Evolutionary conservation across 2,113 vertebrate genomes (phyloP), one percentile per base, ranked within the genome.

Genomic region (Pavo muticus): DNA sequence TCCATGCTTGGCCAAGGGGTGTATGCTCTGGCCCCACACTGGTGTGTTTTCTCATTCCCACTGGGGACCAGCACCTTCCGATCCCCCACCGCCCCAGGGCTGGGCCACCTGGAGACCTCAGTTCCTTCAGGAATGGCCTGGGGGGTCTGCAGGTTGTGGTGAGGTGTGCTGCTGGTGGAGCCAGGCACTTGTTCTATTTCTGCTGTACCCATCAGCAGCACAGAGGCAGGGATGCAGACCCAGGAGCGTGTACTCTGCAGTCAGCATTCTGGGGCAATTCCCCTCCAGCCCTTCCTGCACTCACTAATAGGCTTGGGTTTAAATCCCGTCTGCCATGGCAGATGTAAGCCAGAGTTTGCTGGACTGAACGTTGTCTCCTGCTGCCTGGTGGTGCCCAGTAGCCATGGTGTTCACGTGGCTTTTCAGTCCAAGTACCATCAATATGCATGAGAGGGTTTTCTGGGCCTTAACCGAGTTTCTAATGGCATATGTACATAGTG

Each of bases 1-100:
- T 96, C 93, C 96, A 97, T 95, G 85, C 91, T 95, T 95, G 97
- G 87, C 73, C 80, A 95, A 65, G 76, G 79, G 63, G 92, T 85
- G 16, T 32, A 54, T 90, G 27, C 69, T 72, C 79, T 87, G 93
- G 80, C 93, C 91, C 80, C 10, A 8, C 75, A 69, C 57, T 0
- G 3, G 39, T 17, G 20, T 92, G 82, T 94, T 93, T 96, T 80
- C 84, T 80, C 70, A n/a, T 80, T 93, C 68, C 71, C 68, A 16
- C 75, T n/a, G 14, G 59, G 84, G 54, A 89, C 40, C 79, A 37
- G 44, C 73, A 88, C 84, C 87, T 96, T 95, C 88, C 9, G 12
- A 40, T 70, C 42, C 61, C 52, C 17, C 79, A 0, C 83, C 76
- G 88, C 84, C 84, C 65, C 61, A 30, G 47, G 91, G 91, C 90